Evolutionary conservation across 2,797 vertebrate genomes (phyloP).

Genomic region (Bucorvus abyssinicus): DNA sequence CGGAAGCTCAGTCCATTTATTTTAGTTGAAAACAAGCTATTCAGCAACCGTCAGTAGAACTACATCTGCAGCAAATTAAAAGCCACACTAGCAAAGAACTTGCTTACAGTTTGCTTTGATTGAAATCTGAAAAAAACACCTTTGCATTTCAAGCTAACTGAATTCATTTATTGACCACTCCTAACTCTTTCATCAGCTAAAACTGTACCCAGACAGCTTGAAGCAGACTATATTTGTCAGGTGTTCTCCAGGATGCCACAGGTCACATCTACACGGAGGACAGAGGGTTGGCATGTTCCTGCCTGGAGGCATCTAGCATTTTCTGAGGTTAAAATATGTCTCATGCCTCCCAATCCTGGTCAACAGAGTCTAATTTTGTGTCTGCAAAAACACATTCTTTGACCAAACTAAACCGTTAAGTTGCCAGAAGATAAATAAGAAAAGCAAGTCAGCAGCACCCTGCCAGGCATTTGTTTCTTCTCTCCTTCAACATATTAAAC

Average conservation of each 20-base stretch:
- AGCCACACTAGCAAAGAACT: conserved; percentile 9
- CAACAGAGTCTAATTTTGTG: not conserved
- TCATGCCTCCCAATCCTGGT: not conserved
- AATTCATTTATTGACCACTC: conserved; percentile 16
- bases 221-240: not conserved
- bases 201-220: not conserved
- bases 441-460: not conserved
- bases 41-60: conserved; percentile 53
- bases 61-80: conserved; percentile 62
- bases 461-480: not conserved
- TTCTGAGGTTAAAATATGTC: not conserved
- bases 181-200: not conserved
- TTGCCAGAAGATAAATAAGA: not conserved
- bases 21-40: conserved; percentile 46
- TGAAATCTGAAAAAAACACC: conserved; percentile 29
- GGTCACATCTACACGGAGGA: not conserved
- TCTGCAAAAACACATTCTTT: not conserved
- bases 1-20: conserved; percentile 37
- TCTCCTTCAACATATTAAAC: not conserved
- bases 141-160: conserved; percentile 24
- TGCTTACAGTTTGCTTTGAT: not conserved
- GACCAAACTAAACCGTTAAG: not conserved
- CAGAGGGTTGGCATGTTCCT: not conserved
- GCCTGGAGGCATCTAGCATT: not conserved
- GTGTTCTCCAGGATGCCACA: not conserved